These are phyloP conservation scores for Pseudomyrmex flavicornis DNA, from an alignment of 1,140 invertebrate species.

Conservation along the genomic window DNA sequence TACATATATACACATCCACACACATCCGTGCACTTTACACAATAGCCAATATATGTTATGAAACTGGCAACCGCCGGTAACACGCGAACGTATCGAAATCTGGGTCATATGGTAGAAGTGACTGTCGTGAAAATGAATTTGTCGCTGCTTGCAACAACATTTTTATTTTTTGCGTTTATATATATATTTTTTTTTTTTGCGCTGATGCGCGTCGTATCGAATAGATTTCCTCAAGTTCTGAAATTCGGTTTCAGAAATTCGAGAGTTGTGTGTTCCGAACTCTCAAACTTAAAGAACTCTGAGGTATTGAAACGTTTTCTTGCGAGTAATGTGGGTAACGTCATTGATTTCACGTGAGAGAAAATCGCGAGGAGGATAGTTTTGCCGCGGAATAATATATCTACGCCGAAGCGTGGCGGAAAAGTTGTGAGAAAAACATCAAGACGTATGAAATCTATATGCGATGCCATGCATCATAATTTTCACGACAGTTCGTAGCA, in stretches of 20 bases:
- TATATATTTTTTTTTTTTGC: neutral
- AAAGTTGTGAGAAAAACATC: slow-evolving; percentile 55
- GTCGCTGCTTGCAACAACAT: neutral
- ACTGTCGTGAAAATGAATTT: slow-evolving; percentile 30
- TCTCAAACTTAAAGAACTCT: no score
- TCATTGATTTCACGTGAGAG: slow-evolving; percentile 18
- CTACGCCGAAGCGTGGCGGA: slow-evolving; percentile 46
- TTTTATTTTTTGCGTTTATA: slow-evolving; percentile 33
- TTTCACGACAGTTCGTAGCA: slow-evolving; percentile 38
- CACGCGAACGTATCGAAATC: slow-evolving; percentile 34
- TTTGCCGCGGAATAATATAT: slow-evolving; percentile 43
- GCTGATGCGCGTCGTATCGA: no score
- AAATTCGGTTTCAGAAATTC: no score
- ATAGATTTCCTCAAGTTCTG: no score
- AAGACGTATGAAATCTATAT: slow-evolving; percentile 36
- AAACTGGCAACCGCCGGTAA: slow-evolving; percentile 40
- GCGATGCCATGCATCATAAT: slow-evolving; percentile 52
- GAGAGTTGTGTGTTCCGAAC: no score
- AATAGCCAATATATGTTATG: slow-evolving; percentile 58
- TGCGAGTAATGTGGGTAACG: neutral
- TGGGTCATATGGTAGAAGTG: slow-evolving; percentile 24
- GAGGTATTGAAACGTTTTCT: no score
- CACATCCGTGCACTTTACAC: slow-evolving; percentile 35
- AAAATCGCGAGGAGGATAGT: slow-evolving; percentile 9
- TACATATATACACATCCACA: neutral